phyloP scores from a whole-genome alignment of 2,797 vertebrate genomes.

The Malacoraja senta region DNA sequence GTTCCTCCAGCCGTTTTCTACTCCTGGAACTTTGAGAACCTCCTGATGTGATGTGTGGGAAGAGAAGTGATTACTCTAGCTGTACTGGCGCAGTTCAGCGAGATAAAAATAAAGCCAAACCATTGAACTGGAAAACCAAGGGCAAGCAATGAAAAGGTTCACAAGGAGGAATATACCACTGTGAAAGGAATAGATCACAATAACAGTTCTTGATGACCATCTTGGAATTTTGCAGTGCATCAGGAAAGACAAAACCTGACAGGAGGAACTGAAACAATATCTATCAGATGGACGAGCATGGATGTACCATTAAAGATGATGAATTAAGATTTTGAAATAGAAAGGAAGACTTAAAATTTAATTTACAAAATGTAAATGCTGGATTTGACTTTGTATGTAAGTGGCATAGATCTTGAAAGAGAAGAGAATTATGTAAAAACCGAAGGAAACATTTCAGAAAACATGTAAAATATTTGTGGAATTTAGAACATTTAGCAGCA shows the following conservation, averaged over 20 bases:
- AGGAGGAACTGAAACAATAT: not conserved
- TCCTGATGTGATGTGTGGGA: not conserved
- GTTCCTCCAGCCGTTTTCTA: too few relatives aligned
- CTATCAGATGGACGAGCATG: not conserved
- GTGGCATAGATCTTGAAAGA: not conserved
- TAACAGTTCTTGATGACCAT: not conserved
- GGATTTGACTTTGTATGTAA: not conserved
- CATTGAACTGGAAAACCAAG: not conserved
- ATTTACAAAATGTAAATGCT: not conserved
- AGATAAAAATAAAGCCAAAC: not conserved
- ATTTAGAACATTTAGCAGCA: not conserved
- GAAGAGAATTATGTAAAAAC: too few relatives aligned
- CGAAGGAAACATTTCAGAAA: not conserved
- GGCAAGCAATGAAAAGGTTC: not conserved
- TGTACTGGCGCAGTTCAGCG: not conserved
- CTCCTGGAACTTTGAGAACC: not conserved
- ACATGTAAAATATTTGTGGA: not conserved
- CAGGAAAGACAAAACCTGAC: not conserved
- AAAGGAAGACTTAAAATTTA: not conserved
- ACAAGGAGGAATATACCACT: not conserved
- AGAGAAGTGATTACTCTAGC: not conserved
- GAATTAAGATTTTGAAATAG: not conserved
- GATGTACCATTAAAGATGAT: not conserved
- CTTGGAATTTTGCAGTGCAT: not conserved
- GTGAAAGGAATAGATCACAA: not conserved